Evolutionary conservation across 2,888 invertebrate genomes (phyloP).

Genomic region (Tridacna crocea): DNA sequence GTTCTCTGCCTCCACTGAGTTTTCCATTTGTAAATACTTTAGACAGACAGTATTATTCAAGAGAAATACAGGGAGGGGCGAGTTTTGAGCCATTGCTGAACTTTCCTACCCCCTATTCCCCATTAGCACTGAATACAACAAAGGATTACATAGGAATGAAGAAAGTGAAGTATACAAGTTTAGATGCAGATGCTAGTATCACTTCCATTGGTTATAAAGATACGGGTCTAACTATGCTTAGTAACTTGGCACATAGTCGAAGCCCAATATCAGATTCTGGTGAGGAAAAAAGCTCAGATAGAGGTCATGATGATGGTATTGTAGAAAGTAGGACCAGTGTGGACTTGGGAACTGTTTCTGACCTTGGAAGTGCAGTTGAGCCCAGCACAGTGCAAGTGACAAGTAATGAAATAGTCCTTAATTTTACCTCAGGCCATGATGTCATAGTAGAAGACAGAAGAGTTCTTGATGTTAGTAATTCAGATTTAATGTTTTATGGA

Average conservation of each 20-base stretch:
- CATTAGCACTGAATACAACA: neutral
- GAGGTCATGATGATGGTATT: neutral
- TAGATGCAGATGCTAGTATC: neutral
- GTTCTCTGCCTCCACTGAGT: neutral
- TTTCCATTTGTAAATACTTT: constrained; percentile 5
- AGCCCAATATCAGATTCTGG: constrained; percentile 8
- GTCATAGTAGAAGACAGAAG: neutral
- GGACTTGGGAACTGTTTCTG: neutral
- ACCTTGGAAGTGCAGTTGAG: neutral
- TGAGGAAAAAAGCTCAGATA: neutral
- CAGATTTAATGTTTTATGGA: neutral
- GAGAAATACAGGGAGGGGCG: neutral
- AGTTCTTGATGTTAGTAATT: neutral
- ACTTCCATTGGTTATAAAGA: neutral
- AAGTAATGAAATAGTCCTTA: neutral
- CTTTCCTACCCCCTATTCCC: neutral
- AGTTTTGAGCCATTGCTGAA: constrained; percentile 13
- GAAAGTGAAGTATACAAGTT: constrained; percentile 1
- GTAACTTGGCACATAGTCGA: constrained; percentile 12
- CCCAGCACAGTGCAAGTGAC: neutral
- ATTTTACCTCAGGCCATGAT: neutral
- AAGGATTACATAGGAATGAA: constrained; percentile 11
- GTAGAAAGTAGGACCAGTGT: neutral
- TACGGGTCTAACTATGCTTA: constrained; percentile 12
- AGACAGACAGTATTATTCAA: neutral